Evolutionary conservation across 2,888 invertebrate species (phyloP), one percentile per base, ranked within the genome.

Genomic region (Nipponacmea schrenckii): DNA sequence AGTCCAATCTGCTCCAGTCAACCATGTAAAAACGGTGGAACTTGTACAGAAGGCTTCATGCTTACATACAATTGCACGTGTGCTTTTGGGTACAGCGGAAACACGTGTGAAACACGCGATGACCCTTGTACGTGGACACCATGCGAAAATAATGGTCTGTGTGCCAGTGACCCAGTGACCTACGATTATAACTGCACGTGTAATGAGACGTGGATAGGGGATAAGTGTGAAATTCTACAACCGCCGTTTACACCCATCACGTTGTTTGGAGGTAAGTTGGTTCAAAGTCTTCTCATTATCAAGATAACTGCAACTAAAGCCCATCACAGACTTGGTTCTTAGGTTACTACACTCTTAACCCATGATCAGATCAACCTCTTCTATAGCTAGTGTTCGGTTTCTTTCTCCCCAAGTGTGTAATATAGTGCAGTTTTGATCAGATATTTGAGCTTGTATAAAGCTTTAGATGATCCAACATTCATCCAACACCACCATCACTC

Each of bases 81-180:
- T 56, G 44, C 39, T 0, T 12, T 24, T 20, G 71, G 68, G 14
- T 71, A 65, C 68, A 71, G 63, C 5, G 71, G 71, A 68, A 10
- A 56, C n/a, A 15, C 48, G 14, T 71, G 71, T 46, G 50, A 39
- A 14, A 63, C 64, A 7, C 64, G 68, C 24, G 65, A 68, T 15
- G 44, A 68, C n/a, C 64, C 68, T n/a, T 75, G 75, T 50, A 67
- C 48, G 3, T 46, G 62, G 44, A 31, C 69, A 4, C 75, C 75
- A 0, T 75, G 75, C 64, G 39, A 48, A 5, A 73, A 75, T 64
- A 68, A 69, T 15, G 75, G 64, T 5, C 50, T 45, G 12, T 56
- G 56, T 15, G 24, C 24, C 10, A 56, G 56, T 56, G 56, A 56
- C 56, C 39, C 39, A 5, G 56, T 56, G 20, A 12, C 56, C 24